Base-by-base conservation (phyloP, 2,888 invertebrate genomes). In the Nemoura dubitans region DNA sequence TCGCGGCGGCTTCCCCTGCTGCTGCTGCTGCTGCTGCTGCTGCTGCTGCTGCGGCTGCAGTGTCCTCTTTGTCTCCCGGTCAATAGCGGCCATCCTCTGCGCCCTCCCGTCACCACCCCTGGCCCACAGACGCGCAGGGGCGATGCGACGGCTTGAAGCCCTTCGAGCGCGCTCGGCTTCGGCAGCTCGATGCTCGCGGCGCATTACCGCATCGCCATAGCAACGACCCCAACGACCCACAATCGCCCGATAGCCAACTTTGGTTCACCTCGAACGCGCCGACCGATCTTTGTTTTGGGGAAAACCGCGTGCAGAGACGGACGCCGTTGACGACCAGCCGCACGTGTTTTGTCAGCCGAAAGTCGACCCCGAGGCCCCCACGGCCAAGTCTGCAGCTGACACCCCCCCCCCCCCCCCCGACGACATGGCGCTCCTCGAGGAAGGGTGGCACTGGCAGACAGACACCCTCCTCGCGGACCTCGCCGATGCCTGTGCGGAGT, bases 51-150 rank as follows among this genome's bases (percentile, higher is more conserved):
- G n/a, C n/a, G n/a, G n/a, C n/a, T n/a, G n/a, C n/a, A n/a, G 36
- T 10, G 36, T 36, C 59, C 59, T 10, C 59, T 59, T 59, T 59
- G 59, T 59, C 59, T 59, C 59, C 59, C 59, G 59, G 59, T 59
- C 59, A 59, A 59, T 59, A 59, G 59, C 59, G 59, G 59, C 59
- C 59, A 59, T 59, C 59, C 59, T 59, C 59, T 59, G 59, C 59
- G 14, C 59, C 59, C 59, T 21, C 59, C 59, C 59, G 16, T 59
- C 21, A 14, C 16, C 59, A 59, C 59, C 59, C 59, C 36, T 36
- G 59, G 59, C 59, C 14, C 36, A 10, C 5, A 3, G 36, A 36
- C 36, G 36, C 10, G 36, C 5, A 59, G 59, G 59, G 59, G 16
- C 21, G 59, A 10, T 59, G 59, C 21, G 59, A 36, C 36, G 36